These are phyloP conservation scores for Oryzias sinensis DNA, from an alignment of 2,797 vertebrate species.

Conservation along the genomic window DNA sequence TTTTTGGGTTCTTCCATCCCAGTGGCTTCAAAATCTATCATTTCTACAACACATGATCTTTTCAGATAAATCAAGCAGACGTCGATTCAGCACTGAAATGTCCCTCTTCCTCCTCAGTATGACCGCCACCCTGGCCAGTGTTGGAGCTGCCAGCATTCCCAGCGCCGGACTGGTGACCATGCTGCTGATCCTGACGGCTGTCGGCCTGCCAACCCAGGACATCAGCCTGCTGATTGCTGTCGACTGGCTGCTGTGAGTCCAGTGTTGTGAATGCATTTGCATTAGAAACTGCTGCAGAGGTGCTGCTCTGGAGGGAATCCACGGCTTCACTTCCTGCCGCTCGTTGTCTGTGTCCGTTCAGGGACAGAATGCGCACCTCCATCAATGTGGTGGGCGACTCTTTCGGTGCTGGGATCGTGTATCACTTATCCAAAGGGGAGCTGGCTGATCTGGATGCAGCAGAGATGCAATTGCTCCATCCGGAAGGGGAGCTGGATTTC, in stretches of 20 bases:
- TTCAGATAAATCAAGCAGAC: background rate
- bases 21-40: too few species aligned
- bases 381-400: constrained; percentile 87
- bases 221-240: constrained; percentile 85
- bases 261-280: constrained; percentile 12
- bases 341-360: constrained; percentile 50
- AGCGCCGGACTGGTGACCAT: constrained; percentile 86
- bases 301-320: background rate
- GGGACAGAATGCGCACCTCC: constrained; percentile 86
- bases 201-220: constrained; percentile 78
- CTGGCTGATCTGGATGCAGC: constrained; percentile 74
- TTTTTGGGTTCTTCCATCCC: too few species aligned
- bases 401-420: constrained; percentile 83
- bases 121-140: constrained; percentile 85
- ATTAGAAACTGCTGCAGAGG: background rate
- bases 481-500: constrained; percentile 70
- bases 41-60: background rate
- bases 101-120: constrained; percentile 62
- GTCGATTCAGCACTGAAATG: background rate
- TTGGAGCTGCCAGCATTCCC: constrained; percentile 86
- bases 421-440: constrained; percentile 79
- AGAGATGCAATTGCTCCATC: constrained; percentile 49
- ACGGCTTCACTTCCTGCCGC: constrained; percentile 1
- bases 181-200: constrained; percentile 83
- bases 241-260: constrained; percentile 86